Base-by-base conservation (phyloP, 2,888 invertebrate species). In the Linnaemya tessellans region DNA sequence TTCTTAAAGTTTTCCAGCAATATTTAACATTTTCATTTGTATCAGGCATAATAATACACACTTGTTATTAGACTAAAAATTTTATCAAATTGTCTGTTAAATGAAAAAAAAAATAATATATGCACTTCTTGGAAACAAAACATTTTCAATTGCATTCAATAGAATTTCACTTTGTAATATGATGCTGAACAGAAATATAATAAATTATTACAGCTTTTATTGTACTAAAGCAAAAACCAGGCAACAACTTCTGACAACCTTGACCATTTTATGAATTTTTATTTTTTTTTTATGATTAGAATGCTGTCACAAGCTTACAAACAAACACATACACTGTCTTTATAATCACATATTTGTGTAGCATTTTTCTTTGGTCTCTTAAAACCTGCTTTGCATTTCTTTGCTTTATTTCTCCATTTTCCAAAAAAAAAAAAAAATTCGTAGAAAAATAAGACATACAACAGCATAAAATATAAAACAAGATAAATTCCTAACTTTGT, bases 401-500 rank as follows among this genome's bases (percentile, higher is more conserved):
- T 51, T 70, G 51, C 41, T 13, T 30, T 64, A 18, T 38, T 54
- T 62, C 67, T 35, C 10, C 67, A 30, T 54, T 60, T 51, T 74
- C 1, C 20, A 22, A 13, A 51, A 35, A 30, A 13, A 51, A 35
- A 30, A 30, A 30, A 30, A 67, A 35, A 30, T 58, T 43, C 43
- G 25, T 22, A 35, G 18, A 67, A 70, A 64, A 15, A 46, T 18
- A 25, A 30, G 60, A 67, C 22, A 43, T 13, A 60, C 18, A 15
- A 41, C 5, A 64, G 18, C 15, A 54, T n/a, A 60, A 62, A 75
- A 41, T 41, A 75, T 38, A 58, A 35, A 54, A 64, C 13, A 68
- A 71, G 46, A 71, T 30, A 46, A 65, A 64, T 77, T 84, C 41
- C 64, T 73, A 87, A 81, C 73, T 84, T 80, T 86, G 70, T 78